Base-by-base conservation (phyloP, 2,888 invertebrate species). In the Oegoconia quadripuncta region DNA sequence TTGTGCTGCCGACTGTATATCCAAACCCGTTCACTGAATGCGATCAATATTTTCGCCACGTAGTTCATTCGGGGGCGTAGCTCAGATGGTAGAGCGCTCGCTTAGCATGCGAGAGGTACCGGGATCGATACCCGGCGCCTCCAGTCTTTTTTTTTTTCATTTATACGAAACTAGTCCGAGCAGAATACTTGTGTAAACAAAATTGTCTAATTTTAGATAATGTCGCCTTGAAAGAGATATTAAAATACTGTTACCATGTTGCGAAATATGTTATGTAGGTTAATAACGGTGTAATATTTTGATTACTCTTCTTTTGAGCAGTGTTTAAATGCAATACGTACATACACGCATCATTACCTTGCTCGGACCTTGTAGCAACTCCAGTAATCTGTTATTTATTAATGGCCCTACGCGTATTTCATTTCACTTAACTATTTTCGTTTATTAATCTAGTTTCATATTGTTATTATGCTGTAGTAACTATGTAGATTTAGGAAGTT, bases 61-160 rank as follows among this genome's bases (percentile, higher is more conserved):
- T n/a, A 9, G 25, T 1, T 2, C n/a, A 25, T 5, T 2, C 23
- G 78, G 78, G 78, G 78, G 76, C 77, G 78, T 79, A 79, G 78
- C 79, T 79, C 79, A 77, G 76, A 77, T 80, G 78, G 75, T 77
- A 78, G 74, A 78, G 77, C 80, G 82, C 81, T 81, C 78, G 82
- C 80, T 79, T 79, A 78, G 81, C 81, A 81, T 81, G 80, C 64
- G 86, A 88, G 87, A 87, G 84, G 86, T 86, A 86, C 86, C 82
- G 87, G 86, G 84, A 87, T 87, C 84, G 83, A 87, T 86, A 83
- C 84, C 83, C 83, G 83, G 84, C 83, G 81, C 84, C 83, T 87
- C 82, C 84, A 87, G 61, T 9, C 3, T 16, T 29, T 9, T 29
- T 29, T 29, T 15, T 29, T 9, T 29, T 4, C n/a, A 11, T 29